Evolutionary conservation across 1,140 invertebrate genomes (phyloP).

Genomic region (Leptopilina clavipes): DNA sequence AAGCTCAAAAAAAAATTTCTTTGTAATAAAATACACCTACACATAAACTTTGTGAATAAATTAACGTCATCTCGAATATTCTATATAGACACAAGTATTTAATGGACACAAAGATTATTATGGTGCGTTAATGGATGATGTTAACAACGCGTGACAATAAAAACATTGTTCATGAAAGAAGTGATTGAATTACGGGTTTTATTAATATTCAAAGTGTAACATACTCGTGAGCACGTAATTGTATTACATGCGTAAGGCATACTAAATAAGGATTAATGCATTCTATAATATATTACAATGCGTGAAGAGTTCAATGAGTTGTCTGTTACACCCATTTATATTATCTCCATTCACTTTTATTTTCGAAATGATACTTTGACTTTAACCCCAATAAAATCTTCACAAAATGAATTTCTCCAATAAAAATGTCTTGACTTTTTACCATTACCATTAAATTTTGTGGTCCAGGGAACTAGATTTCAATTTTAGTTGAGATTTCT

Average conservation of each 20-base stretch:
- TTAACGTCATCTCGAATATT: neutral
- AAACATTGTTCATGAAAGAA: neutral
- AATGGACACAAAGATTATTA: neutral
- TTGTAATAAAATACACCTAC: neutral
- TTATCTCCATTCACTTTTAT: conserved; percentile 3
- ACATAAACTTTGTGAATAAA: neutral
- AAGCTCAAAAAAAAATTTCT: neutral
- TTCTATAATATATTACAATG: neutral
- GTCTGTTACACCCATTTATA: neutral
- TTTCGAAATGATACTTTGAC: neutral
- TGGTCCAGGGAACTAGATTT: no score
- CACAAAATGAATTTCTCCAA: no score
- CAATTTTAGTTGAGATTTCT: no score
- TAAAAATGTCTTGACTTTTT: no score
- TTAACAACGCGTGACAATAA: conserved; percentile 7
- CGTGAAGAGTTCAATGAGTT: conserved; percentile 14
- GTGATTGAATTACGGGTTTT: neutral
- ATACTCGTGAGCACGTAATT: conserved; percentile 15
- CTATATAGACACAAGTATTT: neutral
- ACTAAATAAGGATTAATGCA: neutral
- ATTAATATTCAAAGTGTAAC: conserved; percentile 16
- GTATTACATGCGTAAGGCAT: neutral
- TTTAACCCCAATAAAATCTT: no score
- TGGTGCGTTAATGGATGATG: conserved; percentile 1
- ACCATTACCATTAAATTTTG: no score